Base-by-base conservation (phyloP, 2,797 vertebrate genomes). In the Gallinago nigripennis region DNA sequence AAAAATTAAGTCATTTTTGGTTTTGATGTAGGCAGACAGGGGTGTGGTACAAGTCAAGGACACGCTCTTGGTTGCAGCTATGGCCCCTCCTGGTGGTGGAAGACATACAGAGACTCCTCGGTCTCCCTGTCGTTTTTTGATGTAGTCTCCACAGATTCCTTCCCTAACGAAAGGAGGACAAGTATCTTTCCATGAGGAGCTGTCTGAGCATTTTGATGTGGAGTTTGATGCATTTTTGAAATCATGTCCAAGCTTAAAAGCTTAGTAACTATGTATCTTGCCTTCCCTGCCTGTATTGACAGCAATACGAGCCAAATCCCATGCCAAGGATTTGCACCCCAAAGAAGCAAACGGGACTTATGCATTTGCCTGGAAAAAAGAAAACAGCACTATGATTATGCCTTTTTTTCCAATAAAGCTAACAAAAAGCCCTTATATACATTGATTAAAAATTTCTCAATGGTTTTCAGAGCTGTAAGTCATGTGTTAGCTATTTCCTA, bases 11-110 rank as follows among this genome's bases (percentile, higher is more conserved):
- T 80, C 10, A 46, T 84, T 94, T 96, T 97, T 79, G 92, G 78
- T 87, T 96, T 97, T 95, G 91, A 86, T 88, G 68, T 69, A 94
- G 92, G 96, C 97, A 89, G 88, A 92, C 73, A 92, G 88, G 39
- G 73, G 60, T 87, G 72, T 94, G 94, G 93, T 92, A 33, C 56
- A 66, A 88, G 88, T 94, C 97, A 97, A 98, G 95, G 97, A 97
- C 94, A 92, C 50, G 46, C 85, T 73, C 48, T 92, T 97, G 91
- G 94, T 98, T 96, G 97, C 97, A 96, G 97, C 98, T 95, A 98
- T 37, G 98, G 96, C 97, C 93, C 98, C 98, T 96, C 98, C 98
- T 98, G 95, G 97, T 98, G 98, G 98, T 88, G 72, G 97, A 97
- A 97, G 91, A 65, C 43, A 75, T n/a, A 72, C 53, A 93, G 78